Evolutionary conservation across 2,888 invertebrate species (phyloP).

Genomic region (Gymnocheta viridis): DNA sequence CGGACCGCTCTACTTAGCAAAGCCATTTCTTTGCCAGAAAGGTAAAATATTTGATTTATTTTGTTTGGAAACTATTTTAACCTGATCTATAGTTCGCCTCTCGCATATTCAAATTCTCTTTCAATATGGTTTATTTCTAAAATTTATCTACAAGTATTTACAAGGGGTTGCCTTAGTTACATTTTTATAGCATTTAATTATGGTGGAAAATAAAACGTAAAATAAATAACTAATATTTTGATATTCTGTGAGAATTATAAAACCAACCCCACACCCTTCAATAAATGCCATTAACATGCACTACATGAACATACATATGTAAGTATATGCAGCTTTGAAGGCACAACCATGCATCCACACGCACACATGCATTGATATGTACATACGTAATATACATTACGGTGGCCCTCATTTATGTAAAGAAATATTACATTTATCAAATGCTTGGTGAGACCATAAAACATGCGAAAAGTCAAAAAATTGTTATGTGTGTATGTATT

Average conservation of each 20-base stretch:
- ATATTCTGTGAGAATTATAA: slow-evolving; percentile 46
- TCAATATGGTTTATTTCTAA: slow-evolving; percentile 37
- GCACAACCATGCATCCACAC: not conserved
- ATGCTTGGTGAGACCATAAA: too few relatives aligned
- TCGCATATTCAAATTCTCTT: slow-evolving; percentile 15
- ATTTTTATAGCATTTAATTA: slow-evolving; percentile 58
- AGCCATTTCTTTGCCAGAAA: not conserved
- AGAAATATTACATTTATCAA: too few relatives aligned
- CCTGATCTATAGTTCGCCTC: not conserved
- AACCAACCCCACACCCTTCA: slow-evolving; percentile 51
- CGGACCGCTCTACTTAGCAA: too few relatives aligned
- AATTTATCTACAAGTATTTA: not conserved
- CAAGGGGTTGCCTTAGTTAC: slow-evolving; percentile 54
- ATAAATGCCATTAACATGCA: not conserved
- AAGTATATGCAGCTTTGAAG: not conserved
- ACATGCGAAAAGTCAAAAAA: too few relatives aligned
- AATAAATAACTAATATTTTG: slow-evolving; percentile 32
- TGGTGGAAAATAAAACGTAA: slow-evolving; percentile 55
- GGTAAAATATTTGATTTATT: not conserved
- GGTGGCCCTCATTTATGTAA: too few relatives aligned
- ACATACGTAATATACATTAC: too few relatives aligned
- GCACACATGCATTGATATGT: not conserved
- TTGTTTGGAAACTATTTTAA: not conserved
- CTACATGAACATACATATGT: not conserved
- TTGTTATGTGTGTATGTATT: too few relatives aligned